Conservation (phyloP, 1,140 invertebrate species). For the Campoletis sonorensis region DNA sequence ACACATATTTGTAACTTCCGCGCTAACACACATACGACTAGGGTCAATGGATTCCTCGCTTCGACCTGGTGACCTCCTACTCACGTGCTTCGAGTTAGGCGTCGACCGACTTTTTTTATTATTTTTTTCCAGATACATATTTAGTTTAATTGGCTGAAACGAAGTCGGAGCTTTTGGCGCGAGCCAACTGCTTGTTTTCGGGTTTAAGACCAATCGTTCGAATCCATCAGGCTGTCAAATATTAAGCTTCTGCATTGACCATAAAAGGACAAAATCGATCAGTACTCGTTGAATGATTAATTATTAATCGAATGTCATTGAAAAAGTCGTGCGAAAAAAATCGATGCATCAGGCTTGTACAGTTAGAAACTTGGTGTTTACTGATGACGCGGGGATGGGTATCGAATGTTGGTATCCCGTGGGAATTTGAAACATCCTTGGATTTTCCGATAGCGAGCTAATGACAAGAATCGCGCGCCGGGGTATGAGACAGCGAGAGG, state of each 20-base stretch:
- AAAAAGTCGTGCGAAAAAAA: neutral
- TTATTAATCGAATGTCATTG: neutral
- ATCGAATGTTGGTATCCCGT: conserved; percentile 1
- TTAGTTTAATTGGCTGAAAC: too few relatives aligned
- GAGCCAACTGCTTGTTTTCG: too few relatives aligned
- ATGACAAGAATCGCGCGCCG: neutral
- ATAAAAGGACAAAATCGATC: too few relatives aligned
- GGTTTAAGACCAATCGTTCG: too few relatives aligned
- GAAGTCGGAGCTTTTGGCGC: too few relatives aligned
- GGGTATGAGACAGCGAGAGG: neutral
- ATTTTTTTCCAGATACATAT: too few relatives aligned
- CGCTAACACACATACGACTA: conserved; percentile 21
- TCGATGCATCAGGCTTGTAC: neutral
- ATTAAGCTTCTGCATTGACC: too few relatives aligned
- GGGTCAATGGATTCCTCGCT: conserved; percentile 43
- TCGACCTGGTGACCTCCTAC: conserved; percentile 37
- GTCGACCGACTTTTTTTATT: neutral
- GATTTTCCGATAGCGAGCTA: neutral
- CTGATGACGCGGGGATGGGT: neutral
- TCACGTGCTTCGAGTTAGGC: conserved; percentile 37
- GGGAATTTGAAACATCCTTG: neutral
- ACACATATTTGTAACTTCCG: conserved; percentile 16
- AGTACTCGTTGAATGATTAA: too few relatives aligned
- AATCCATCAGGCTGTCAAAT: too few relatives aligned
- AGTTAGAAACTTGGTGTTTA: neutral